These are phyloP conservation scores for Centrocercus urophasianus DNA, from an alignment of 2,113 vertebrate genomes.

Conservation along the genomic window DNA sequence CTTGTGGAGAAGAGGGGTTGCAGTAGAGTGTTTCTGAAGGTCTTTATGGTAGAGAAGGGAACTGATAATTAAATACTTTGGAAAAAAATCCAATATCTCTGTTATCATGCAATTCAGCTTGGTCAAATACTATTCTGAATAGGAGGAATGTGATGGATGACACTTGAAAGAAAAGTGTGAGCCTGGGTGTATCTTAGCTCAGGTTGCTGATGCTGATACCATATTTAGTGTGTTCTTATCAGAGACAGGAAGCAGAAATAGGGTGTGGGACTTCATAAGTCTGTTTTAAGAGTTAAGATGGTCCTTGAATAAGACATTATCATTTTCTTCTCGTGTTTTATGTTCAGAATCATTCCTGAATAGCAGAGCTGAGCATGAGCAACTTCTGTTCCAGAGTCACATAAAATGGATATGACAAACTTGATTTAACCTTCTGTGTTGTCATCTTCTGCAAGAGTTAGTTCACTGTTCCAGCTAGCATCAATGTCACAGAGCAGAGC, in stretches of 20 bases:
- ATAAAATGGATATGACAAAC: not conserved
- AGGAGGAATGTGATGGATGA: not conserved
- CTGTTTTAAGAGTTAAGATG: not conserved
- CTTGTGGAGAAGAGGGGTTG: not conserved
- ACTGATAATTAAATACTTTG: not conserved
- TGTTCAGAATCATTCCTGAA: not conserved
- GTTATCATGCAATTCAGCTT: not conserved
- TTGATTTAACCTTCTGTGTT: not conserved
- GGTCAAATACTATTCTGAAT: not conserved
- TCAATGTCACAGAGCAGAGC: not conserved
- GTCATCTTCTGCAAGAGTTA: not conserved
- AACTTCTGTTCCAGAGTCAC: not conserved
- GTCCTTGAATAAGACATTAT: not conserved
- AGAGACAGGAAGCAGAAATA: not conserved
- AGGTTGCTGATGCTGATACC: fast-evolving
- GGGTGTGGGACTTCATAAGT: not conserved
- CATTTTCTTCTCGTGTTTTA: not conserved
- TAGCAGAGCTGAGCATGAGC: not conserved
- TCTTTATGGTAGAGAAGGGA: not conserved
- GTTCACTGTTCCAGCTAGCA: not conserved
- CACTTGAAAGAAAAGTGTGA: not conserved
- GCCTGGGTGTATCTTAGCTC: not conserved
- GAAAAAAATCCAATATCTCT: not conserved
- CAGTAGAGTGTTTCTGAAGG: not conserved
- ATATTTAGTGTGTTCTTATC: fast-evolving